Percentiles rank a stretch among this genome's conserved stretches.
These are phyloP conservation scores for Macrophya alboannulata DNA, from an alignment of 2,888 invertebrate genomes.

Conservation along the genomic window DNA sequence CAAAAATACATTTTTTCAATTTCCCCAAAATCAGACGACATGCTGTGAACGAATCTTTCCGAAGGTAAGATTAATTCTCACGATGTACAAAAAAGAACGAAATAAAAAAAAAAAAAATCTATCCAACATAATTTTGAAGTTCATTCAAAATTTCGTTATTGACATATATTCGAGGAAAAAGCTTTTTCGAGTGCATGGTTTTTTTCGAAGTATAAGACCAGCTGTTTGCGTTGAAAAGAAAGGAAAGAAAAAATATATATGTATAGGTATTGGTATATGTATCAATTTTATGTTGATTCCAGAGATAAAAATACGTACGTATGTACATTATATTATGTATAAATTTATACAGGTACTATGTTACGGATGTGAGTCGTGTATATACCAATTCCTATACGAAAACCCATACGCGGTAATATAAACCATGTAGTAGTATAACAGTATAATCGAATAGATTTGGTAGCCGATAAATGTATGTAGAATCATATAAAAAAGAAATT, in stretches of 20 bases:
- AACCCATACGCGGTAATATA: constrained; percentile 8
- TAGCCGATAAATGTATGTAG: neutral
- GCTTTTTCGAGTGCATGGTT: too few species aligned
- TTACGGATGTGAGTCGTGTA: neutral
- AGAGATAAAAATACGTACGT: neutral
- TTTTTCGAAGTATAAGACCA: too few species aligned
- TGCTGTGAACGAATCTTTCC: neutral
- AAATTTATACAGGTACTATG: too few species aligned
- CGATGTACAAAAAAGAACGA: neutral
- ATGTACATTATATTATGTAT: neutral
- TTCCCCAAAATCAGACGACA: neutral
- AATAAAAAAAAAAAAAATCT: neutral
- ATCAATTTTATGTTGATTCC: constrained; percentile 3
- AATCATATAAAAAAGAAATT: neutral
- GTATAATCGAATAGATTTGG: neutral
- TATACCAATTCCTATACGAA: neutral
- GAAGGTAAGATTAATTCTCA: neutral
- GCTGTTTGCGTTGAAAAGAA: neutral
- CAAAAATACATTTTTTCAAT: neutral
- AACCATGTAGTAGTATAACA: neutral
- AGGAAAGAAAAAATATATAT: neutral
- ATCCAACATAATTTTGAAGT: neutral
- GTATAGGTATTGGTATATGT: too few species aligned
- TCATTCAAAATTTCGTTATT: too few species aligned
- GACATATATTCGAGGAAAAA: too few species aligned